These are phyloP conservation scores for Abrostola triplasia DNA, from an alignment of 2,888 invertebrate species.

Conservation along the genomic window DNA sequence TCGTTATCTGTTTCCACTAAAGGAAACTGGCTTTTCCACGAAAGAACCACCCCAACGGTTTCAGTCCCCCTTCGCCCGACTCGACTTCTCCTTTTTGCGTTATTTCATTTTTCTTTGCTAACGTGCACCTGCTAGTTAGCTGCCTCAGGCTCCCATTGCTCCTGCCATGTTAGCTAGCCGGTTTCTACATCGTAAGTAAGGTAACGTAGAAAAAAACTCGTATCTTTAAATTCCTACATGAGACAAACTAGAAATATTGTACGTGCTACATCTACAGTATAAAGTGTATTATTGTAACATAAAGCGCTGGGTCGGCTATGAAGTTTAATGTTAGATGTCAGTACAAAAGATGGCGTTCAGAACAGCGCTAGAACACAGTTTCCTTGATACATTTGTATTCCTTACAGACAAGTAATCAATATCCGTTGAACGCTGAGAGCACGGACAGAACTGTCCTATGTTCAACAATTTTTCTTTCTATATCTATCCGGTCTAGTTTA, in stretches of 20 bases:
- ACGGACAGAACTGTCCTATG: conserved; percentile 74
- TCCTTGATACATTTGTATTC: conserved; percentile 86
- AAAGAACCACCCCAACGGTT: conserved; percentile 83
- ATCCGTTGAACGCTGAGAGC: conserved; percentile 78
- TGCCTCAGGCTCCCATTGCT: conserved; percentile 79
- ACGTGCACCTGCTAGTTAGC: conserved; percentile 86
- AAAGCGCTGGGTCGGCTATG: conserved; percentile 68
- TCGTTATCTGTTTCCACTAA: conserved; percentile 88
- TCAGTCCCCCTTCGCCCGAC: conserved; percentile 71
- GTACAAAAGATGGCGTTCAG: conserved; percentile 76
- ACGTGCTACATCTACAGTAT: conserved; percentile 36
- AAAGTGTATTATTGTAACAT: conserved; percentile 54
- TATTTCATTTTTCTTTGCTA: conserved; percentile 87
- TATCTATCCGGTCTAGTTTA: conserved; percentile 40
- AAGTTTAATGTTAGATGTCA: conserved; percentile 83
- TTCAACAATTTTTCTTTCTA: conserved; percentile 71
- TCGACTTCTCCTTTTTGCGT: conserved; percentile 83
- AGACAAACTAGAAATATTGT: conserved; percentile 43
- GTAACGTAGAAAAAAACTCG: conserved; percentile 23
- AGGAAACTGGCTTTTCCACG: conserved; percentile 87
- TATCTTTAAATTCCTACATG: conserved; percentile 11
- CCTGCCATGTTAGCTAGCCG: conserved; percentile 67
- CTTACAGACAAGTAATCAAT: conserved; percentile 86
- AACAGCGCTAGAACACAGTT: conserved; percentile 73
- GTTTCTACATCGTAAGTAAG: conserved; percentile 62